Base-by-base conservation (phyloP, 2,797 vertebrate species). In the Chrysocyon brachyurus region DNA sequence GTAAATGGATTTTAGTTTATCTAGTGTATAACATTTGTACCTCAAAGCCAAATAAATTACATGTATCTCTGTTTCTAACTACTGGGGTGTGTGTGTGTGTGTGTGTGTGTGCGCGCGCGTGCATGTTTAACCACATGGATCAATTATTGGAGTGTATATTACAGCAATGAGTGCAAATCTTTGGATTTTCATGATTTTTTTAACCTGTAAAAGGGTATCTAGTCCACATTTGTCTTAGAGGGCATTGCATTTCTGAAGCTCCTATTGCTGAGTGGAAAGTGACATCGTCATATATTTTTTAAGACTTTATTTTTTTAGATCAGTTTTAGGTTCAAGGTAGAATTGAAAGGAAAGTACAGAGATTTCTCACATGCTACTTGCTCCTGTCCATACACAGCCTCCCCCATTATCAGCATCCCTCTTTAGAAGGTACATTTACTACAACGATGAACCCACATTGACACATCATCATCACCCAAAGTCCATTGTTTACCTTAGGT, bases 1-100 rank as follows among this genome's bases (percentile, higher is more conserved):
- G 11, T 81, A 79, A 88, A 15, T 88, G 2, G 12, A 86, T 86
- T 93, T 91, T 81, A 57, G 46, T 86, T 96, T 68, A 91, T 94
- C 63, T 19, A 72, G 19, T 49, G n/a, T 86, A 49, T 19, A 82
- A n/a, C 15, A 86, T 63, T 72, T 66, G 81, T 63, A 56, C 28
- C 79, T 93, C 33, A 59, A 86, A 68, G 31, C 15, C 17, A 36
- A 64, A 70, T 54, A 54, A 73, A 59, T 12, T 26, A 17, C 12
- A n/a, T 21, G 3, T 57, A 16, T 52, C 64, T 82, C 64, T 79
- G 2, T 79, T 52, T 81, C 2, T 85, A 64, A 64, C 63, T 78
- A 70, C 46, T 84, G 40, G 40, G 4, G 4, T 82, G 22, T 83
- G 54, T 33, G 3, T 10, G 2, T 56, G 4, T 82, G 22, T 83